A percentile compares a stretch with the other conserved stretches of the same genome.
Evolutionary conservation across 2,888 invertebrate genomes (phyloP).

Genomic region (Elysia crispata): DNA sequence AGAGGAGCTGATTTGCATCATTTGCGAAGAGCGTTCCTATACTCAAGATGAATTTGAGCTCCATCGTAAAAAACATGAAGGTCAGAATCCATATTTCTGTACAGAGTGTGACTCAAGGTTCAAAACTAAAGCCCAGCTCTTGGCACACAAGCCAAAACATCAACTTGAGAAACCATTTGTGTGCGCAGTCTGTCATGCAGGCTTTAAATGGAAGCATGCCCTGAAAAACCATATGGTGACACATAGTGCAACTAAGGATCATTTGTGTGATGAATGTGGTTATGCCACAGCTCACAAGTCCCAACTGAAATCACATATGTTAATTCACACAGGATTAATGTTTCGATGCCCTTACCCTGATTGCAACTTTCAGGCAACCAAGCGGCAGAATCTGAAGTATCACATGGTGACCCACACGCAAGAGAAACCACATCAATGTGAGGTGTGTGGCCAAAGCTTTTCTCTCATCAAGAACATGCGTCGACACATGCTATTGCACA

Average conservation of each 20-base stretch:
- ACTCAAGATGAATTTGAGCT: conserved; percentile 66
- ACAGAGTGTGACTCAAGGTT: conserved; percentile 80
- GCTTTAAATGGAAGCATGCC: conserved; percentile 82
- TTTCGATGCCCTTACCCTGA: conserved; percentile 79
- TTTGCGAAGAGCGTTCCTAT: conserved; percentile 74
- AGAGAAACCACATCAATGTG: conserved; percentile 81
- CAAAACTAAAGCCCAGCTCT: conserved; percentile 79
- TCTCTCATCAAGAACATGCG: conserved; percentile 81
- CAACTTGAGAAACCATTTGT: conserved; percentile 80
- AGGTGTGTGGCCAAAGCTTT: conserved; percentile 81
- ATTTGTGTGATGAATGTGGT: conserved; percentile 81
- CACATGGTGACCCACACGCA: conserved; percentile 81
- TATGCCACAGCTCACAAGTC: conserved; percentile 81
- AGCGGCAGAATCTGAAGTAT: conserved; percentile 80
- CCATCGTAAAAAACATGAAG: conserved; percentile 78
- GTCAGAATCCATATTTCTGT: conserved; percentile 80
- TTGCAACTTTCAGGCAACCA: conserved; percentile 78
- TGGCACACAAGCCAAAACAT: conserved; percentile 81
- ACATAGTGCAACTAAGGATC: conserved; percentile 80
- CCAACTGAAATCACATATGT: conserved; percentile 80
- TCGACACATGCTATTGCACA: conserved; percentile 76
- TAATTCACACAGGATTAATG: conserved; percentile 80
- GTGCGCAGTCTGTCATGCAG: conserved; percentile 78
- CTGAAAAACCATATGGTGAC: conserved; percentile 77
- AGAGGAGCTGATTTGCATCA: conserved; percentile 68